These are phyloP conservation scores for Amphiprion percula DNA, from an alignment of 2,113 vertebrate species.

Conservation along the genomic window DNA sequence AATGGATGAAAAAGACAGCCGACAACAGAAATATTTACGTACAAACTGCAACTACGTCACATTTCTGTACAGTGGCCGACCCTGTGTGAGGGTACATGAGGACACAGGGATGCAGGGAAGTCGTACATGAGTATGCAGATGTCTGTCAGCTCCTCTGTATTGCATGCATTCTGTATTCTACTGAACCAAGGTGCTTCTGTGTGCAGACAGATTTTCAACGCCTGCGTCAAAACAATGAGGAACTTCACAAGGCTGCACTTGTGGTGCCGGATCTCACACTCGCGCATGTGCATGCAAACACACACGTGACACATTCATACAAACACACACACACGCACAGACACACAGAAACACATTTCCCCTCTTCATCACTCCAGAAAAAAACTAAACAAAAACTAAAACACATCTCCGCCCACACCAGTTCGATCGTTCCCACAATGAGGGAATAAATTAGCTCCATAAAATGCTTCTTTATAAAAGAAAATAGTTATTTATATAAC, in stretches of 20 bases:
- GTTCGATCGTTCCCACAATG: constrained; percentile 71
- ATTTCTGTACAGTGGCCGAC: constrained; percentile 68
- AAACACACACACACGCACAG: not conserved
- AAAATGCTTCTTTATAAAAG: constrained; percentile 89
- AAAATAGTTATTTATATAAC: constrained; percentile 83
- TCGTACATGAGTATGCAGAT: constrained; percentile 49
- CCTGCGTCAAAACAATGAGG: constrained; percentile 72
- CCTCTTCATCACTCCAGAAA: constrained; percentile 20
- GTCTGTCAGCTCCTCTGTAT: constrained; percentile 65
- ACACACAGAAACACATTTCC: constrained; percentile 20
- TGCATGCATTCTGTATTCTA: constrained; percentile 70
- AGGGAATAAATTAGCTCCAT: constrained; percentile 82
- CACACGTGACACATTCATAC: constrained; percentile 33
- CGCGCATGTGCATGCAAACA: constrained; percentile 46
- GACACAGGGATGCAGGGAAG: constrained; percentile 42
- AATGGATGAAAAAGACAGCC: constrained; percentile 40
- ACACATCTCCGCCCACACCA: constrained; percentile 55
- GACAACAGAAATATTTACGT: constrained; percentile 62
- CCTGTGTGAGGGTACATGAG: constrained; percentile 35
- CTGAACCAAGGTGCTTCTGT: constrained; percentile 80
- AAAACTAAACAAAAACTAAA: constrained; percentile 58
- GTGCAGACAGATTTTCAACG: constrained; percentile 65
- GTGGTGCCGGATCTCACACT: constrained; percentile 42
- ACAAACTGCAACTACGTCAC: constrained; percentile 49
- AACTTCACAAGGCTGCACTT: constrained; percentile 59